These are phyloP conservation scores for Myxocyprinus asiaticus DNA, from an alignment of 2,113 vertebrate species.

Conservation along the genomic window DNA sequence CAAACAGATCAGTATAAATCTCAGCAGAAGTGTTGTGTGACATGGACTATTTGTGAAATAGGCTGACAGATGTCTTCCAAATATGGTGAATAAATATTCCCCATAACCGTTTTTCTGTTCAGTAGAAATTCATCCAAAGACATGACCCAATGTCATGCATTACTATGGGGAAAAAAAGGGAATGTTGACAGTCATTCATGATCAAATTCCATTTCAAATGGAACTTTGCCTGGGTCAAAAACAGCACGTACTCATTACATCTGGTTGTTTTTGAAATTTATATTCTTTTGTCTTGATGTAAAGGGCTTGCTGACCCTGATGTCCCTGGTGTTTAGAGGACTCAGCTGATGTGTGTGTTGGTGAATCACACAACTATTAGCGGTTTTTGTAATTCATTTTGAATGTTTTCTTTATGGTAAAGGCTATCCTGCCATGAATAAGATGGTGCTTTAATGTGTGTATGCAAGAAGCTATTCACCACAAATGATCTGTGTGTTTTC, in stretches of 20 bases:
- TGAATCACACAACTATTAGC: too few relatives aligned
- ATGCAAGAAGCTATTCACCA: neutral
- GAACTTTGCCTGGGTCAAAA: neutral
- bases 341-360: neutral
- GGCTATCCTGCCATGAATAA: neutral
- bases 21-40: neutral
- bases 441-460: neutral
- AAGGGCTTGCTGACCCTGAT: neutral
- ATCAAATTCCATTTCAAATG: neutral
- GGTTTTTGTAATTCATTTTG: too few relatives aligned
- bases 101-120: neutral
- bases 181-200: neutral
- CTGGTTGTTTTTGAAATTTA: neutral
- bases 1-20: too few relatives aligned
- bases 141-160: neutral
- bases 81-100: neutral
- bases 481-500: neutral
- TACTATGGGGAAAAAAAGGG: neutral
- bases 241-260: neutral
- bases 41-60: neutral
- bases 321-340: neutral
- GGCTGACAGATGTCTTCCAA: neutral
- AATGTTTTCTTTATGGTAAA: neutral
- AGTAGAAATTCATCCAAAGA: neutral
- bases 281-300: neutral